Base-by-base conservation (phyloP, 1,140 invertebrate genomes). In the Octopus bimaculoides region DNA sequence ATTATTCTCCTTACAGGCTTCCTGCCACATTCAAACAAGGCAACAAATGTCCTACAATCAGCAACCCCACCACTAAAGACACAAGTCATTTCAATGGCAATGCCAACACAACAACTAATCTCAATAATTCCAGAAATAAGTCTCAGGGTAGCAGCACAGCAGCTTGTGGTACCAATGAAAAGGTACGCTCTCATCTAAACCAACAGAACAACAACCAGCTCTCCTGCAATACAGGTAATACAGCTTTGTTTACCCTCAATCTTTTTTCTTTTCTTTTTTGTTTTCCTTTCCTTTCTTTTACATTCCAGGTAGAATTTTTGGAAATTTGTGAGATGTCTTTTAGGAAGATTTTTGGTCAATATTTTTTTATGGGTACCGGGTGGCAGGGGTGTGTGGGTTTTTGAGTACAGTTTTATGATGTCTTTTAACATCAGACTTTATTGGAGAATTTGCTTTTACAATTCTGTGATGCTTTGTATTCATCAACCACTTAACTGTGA, bases 121-220 rank as follows among this genome's bases (percentile, higher is more conserved):
- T 66, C 17, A 78, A 69, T 41, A 56, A 78, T 78, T 66, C 52
- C 52, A 52, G 55, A 20, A 78, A 78, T 53, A 69, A 56, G 6
- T n/a, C 78, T 52, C 79, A 80, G 6, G 66, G 66, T 71, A 71
- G 66, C 66, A 71, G 66, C 66, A 75, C 75, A 55, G 76, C 76
- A 53, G 56, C 79, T 75, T 83, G 75, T 71, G 75, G 78, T 4
- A 75, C 77, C 20, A 80, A 75, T 77, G 80, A 82, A 53, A 81
- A 80, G 77, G 77, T 69, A 9, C 78, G 79, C 20, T 79, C 81
- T 66, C 82, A 83, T 74, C 81, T 84, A 52, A 85, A 84, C 75
- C 83, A 84, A 71, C 83, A 84, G 78, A 85, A 85, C 74, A 85
- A 85, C 75, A 85, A 84, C 78, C 79, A 76, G 26, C 66, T 75